Evolutionary conservation across 2,113 vertebrate species (phyloP).

Genomic region (Octodon degus): DNA sequence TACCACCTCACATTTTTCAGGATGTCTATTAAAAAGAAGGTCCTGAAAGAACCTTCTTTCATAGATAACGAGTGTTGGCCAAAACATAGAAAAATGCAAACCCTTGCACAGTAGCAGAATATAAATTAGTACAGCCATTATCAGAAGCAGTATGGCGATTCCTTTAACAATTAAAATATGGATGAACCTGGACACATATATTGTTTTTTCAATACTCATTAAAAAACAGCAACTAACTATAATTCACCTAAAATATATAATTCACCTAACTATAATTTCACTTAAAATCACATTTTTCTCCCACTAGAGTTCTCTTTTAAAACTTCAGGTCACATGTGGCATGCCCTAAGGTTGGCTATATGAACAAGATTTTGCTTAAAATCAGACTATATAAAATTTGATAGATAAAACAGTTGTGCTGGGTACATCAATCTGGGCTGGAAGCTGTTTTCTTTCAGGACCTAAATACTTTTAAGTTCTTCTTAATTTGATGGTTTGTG

Average conservation of each 20-base stretch:
- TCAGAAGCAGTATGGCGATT: not conserved
- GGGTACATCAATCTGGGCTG: no score
- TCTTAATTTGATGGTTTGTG: no score
- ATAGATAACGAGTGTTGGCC: not conserved
- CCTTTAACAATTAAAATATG: not conserved
- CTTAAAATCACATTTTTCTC: not conserved
- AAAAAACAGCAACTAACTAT: slow-evolving; percentile 4
- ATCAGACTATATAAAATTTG: not conserved
- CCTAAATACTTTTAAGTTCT: no score
- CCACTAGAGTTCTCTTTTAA: not conserved
- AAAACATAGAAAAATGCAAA: not conserved
- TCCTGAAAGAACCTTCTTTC: no score
- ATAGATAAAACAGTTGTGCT: no score
- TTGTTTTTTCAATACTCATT: not conserved
- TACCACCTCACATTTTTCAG: not conserved
- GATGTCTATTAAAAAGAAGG: not conserved
- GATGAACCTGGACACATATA: not conserved
- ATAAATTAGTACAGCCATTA: not conserved
- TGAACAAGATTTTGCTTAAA: not conserved
- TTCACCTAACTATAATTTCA: not conserved
- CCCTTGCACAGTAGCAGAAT: not conserved
- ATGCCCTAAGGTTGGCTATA: not conserved
- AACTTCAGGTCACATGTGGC: not conserved
- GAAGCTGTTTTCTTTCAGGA: no score
- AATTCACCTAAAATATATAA: no score